Percentiles rank a stretch among this genome's conserved stretches.
These are phyloP conservation scores for Lethenteron camtschaticum DNA, from an alignment of 2,113 vertebrate species.

Conservation along the genomic window DNA sequence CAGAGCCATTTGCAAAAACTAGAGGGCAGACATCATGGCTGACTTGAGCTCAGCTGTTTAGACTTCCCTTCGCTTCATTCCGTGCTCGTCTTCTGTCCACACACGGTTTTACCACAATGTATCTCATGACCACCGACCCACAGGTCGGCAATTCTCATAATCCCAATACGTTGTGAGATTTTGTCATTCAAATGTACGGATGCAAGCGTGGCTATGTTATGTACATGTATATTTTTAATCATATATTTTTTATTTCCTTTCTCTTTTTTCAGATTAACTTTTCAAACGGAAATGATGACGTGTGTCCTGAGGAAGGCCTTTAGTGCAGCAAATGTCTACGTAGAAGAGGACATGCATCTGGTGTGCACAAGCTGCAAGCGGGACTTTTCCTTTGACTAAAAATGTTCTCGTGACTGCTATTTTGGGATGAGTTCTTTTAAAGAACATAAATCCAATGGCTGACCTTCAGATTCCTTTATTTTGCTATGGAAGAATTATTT, in stretches of 20 bases:
- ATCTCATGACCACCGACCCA: no score
- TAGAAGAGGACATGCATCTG: conserved; percentile 4
- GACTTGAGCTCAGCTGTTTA: no score
- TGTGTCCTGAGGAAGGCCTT: not conserved
- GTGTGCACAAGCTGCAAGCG: conserved; percentile 5
- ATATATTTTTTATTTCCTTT: not conserved
- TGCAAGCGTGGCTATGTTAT: not conserved
- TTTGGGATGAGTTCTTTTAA: conserved; percentile 5
- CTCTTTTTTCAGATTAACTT: not conserved
- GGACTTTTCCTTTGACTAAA: conserved; percentile 3
- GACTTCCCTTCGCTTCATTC: no score
- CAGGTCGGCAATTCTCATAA: no score
- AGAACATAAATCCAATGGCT: conserved; percentile 5
- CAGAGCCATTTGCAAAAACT: no score
- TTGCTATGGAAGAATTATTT: conserved; percentile 6
- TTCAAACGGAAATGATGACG: not conserved
- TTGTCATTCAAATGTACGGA: no score
- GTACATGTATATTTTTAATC: not conserved
- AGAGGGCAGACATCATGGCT: no score
- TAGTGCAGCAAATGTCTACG: conserved; percentile 1
- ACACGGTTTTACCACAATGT: no score
- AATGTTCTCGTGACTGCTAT: conserved; percentile 2
- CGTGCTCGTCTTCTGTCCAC: no score
- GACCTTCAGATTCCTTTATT: conserved; percentile 5
- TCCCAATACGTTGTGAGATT: no score